Evolutionary conservation across 2,888 invertebrate genomes (phyloP), one percentile per base, ranked within the genome.

Genomic region (Mythimna pallens): DNA sequence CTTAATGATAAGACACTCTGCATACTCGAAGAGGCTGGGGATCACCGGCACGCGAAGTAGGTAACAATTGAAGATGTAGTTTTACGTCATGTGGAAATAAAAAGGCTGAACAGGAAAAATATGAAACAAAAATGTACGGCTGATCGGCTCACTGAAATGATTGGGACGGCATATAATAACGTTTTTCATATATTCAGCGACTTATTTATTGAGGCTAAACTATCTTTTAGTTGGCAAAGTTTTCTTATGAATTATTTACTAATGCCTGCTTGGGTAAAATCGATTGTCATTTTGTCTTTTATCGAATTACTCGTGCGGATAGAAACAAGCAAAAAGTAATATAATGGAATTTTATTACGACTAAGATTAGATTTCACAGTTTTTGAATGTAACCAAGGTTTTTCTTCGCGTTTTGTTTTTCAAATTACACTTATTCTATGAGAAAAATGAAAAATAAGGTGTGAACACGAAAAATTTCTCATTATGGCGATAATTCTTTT

Each of bases 401-500:
- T 61, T 30, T 12, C n/a, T 61, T 43, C 14, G 55, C 25, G 47
- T 47, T 47, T 47, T 47, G 47, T 47, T 47, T 61, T 77, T 69
- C 20, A 58, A 72, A 80, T 76, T 64, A 62, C 55, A 62, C 17
- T 61, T 67, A 64, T 65, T 63, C 30, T 12, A 5, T 14, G 36
- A 54, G 47, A 47, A 20, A 55, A 52, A 43, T 25, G 12, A 9
- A 40, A 58, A 40, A 40, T 22, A 65, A 54, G 25, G 20, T 40
- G 55, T 34, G n/a, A 43, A 62, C 62, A 54, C 43, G n/a, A 50
- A 59, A 64, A 70, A 68, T 72, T 74, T 78, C 71, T n/a, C 57
- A 34, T 57, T 50, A 43, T 63, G 14, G 36, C 10, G 62, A 75
- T 71, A 73, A 78, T 80, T 80, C 57, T 40, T 67, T 22, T 55